Base-by-base conservation (phyloP, 1,140 invertebrate genomes). In the Dendrolimus kikuchii region DNA sequence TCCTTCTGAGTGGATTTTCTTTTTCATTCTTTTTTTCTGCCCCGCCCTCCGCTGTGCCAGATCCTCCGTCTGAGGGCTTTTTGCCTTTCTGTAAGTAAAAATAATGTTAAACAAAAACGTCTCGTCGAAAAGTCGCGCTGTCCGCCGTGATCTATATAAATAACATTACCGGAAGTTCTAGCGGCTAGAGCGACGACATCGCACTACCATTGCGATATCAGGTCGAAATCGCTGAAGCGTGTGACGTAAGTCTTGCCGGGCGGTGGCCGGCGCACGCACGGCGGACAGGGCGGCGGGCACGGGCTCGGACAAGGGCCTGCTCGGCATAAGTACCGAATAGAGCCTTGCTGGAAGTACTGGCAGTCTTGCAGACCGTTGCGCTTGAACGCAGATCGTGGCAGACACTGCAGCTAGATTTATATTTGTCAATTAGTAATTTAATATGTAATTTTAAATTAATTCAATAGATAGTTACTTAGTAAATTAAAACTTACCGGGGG, bases 311-410 rank as follows among this genome's bases (percentile, higher is more conserved):
- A 67, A 5, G 77, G 68, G 42, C 68, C 71, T 41, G 64, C 57
- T 48, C 81, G 75, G 68, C 83, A 87, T 49, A 88, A 66, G 67
- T 88, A 87, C 61, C 86, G 77, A 46, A 86, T 80, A 5, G 81
- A 81, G 5, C 85, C 83, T 53, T 86, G 81, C 60, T 86, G 81
- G 60, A 86, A 87, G 68, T 71, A 87, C 63, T 87, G 83, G 62
- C 71, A 77, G 54, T 88, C 86, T 60, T 88, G 86, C 48, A 88
- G 69, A 7, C 85, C 86, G 63, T 88, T 88, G 40, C 84, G 77
- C 66, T 88, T 88, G 79, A 86, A 88, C 36, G 86, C 86, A 53
- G 86, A 86, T 50, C 80, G 68, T 51, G 86, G 86, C 49, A 88
- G 74, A 55, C 81, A 87, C 69, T 75, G 74, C 51, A 88, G 75